These are phyloP conservation scores for Trachelus iudaicus DNA, from an alignment of 2,888 invertebrate genomes.

Conservation along the genomic window DNA sequence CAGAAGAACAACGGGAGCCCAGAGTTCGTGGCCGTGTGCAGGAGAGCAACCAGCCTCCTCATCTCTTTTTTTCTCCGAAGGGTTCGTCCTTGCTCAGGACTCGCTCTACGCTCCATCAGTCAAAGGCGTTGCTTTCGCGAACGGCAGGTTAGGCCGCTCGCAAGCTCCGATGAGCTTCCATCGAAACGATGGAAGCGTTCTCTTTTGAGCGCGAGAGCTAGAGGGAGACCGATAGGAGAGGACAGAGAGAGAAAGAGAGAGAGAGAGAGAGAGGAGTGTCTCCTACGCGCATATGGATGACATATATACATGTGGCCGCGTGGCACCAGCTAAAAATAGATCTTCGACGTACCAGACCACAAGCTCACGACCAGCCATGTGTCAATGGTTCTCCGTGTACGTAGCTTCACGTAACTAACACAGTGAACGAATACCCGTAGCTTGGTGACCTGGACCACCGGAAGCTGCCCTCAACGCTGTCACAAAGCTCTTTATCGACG, in stretches of 20 bases:
- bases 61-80: neutral
- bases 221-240: no score
- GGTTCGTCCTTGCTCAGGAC: neutral
- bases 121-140: neutral
- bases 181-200: conserved; percentile 25
- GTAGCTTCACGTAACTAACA: neutral
- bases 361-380: neutral
- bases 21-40: neutral
- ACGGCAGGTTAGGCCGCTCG: conserved; percentile 23
- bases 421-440: neutral
- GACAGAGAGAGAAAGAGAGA: no score
- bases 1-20: conserved; percentile 27
- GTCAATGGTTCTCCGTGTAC: neutral
- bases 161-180: conserved; percentile 52
- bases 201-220: conserved; percentile 27
- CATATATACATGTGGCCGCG: conserved; percentile 13
- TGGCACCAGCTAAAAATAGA: conserved; percentile 27
- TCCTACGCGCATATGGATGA: conserved; percentile 10
- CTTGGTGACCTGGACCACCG: neutral
- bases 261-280: neutral
- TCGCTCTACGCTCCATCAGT: neutral
- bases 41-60: neutral
- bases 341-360: conserved; percentile 15
- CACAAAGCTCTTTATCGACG: neutral
- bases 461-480: neutral